Evolutionary conservation across 2,797 vertebrate genomes (phyloP).

Genomic region (Acestrorhynchus altus): DNA sequence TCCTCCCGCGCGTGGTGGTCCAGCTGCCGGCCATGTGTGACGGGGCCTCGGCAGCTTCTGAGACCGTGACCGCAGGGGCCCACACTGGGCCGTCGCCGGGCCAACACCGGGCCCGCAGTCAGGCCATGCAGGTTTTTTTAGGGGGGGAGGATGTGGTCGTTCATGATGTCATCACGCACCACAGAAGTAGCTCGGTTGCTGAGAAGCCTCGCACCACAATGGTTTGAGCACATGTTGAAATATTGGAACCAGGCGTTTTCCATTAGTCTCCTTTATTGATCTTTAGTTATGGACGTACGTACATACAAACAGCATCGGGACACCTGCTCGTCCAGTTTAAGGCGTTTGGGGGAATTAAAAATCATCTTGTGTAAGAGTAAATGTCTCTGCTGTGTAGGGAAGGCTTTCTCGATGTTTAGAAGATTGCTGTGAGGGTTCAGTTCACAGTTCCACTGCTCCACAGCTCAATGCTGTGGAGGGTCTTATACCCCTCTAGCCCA

Average conservation of each 20-base stretch:
- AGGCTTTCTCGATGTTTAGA: too few species aligned
- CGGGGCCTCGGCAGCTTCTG: slow-evolving; percentile 72
- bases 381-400: too few species aligned
- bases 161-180: slow-evolving; percentile 78
- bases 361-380: too few species aligned
- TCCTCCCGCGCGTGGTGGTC: slow-evolving; percentile 73
- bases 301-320: too few species aligned
- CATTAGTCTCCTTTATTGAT: slow-evolving; percentile 70
- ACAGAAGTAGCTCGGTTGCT: slow-evolving; percentile 47
- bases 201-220: slow-evolving; percentile 75
- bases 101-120: slow-evolving; percentile 43
- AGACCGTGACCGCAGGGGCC: slow-evolving; percentile 75
- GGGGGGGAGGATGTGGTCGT: slow-evolving; percentile 79
- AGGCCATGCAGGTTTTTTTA: slow-evolving; percentile 61
- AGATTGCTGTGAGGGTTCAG: too few species aligned
- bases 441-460: too few species aligned
- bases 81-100: slow-evolving; percentile 39
- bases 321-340: too few species aligned
- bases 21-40: slow-evolving; percentile 82
- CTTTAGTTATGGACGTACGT: slow-evolving; percentile 58
- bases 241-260: slow-evolving; percentile 76
- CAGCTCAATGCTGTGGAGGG: too few species aligned
- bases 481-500: too few species aligned
- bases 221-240: slow-evolving; percentile 71
- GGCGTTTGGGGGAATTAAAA: too few species aligned